Evolutionary conservation across 1,140 invertebrate genomes (phyloP).

Genomic region (Cydia pomonella): DNA sequence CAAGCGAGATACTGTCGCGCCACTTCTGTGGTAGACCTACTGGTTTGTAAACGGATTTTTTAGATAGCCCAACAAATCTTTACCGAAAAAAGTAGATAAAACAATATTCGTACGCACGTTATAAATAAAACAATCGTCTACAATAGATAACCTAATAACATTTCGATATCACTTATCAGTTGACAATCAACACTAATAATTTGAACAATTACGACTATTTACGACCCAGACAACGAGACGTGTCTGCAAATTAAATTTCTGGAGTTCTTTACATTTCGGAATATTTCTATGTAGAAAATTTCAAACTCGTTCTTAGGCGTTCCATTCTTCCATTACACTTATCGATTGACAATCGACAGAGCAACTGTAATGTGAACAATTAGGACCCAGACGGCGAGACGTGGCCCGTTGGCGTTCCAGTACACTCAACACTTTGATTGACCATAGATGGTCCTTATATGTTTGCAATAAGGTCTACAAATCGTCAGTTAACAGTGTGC

Average conservation of each 20-base stretch:
- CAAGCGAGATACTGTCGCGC: too few relatives aligned
- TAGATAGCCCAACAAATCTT: background rate
- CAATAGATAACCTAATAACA: conserved; percentile 1
- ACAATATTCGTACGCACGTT: background rate
- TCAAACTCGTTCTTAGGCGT: too few relatives aligned
- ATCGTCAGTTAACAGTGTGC: background rate
- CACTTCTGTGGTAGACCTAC: too few relatives aligned
- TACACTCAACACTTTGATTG: too few relatives aligned
- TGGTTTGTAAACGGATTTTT: too few relatives aligned
- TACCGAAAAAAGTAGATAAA: background rate
- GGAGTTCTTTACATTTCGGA: too few relatives aligned
- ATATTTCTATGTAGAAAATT: too few relatives aligned
- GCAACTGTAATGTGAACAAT: background rate
- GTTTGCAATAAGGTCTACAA: too few relatives aligned
- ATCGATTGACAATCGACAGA: background rate
- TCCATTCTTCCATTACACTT: background rate
- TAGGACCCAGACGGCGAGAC: background rate
- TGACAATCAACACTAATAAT: background rate
- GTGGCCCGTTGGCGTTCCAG: background rate
- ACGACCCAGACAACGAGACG: background rate
- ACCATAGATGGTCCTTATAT: too few relatives aligned
- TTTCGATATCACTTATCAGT: background rate
- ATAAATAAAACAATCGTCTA: background rate
- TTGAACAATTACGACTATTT: background rate
- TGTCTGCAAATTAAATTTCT: background rate